Conservation (phyloP, 2,113 vertebrate species). For the Corvus moneduloides region DNA sequence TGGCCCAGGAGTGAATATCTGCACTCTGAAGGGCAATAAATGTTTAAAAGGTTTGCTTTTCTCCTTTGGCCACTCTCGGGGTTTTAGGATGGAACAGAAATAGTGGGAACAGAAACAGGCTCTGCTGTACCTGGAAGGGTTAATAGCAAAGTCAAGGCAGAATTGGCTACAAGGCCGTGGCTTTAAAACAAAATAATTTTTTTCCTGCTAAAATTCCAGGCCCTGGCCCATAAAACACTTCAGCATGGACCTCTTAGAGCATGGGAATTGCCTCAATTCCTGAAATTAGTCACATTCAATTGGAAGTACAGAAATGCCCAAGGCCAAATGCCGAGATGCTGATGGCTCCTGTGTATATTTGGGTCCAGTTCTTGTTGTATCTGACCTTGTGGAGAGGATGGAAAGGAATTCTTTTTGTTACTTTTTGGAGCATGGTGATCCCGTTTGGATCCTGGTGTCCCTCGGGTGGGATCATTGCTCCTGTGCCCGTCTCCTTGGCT, state of each 20-base stretch:
- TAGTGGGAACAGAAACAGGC: not conserved
- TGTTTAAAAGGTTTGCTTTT: not conserved
- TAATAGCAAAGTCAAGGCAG: not conserved
- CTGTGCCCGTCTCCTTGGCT: not conserved
- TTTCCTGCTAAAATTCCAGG: not conserved
- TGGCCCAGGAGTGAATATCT: not conserved
- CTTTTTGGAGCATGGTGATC: not conserved
- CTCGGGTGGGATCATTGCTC: accelerated
- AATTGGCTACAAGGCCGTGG: not conserved
- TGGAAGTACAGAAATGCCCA: not conserved
- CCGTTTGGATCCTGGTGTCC: not conserved
- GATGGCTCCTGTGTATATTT: not conserved
- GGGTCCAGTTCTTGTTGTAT: not conserved
- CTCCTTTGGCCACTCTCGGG: not conserved
- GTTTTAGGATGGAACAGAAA: not conserved
- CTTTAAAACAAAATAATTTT: not conserved
- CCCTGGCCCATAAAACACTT: not conserved
- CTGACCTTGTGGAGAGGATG: not conserved
- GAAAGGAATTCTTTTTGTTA: not conserved
- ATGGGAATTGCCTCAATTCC: not conserved
- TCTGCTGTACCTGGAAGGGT: not conserved
- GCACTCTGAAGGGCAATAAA: not conserved
- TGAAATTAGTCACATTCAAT: not conserved
- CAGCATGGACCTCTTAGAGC: not conserved
- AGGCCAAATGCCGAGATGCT: not conserved